Base-by-base conservation (phyloP, 2,797 vertebrate genomes). In the Helicolenus hilgendorfi region DNA sequence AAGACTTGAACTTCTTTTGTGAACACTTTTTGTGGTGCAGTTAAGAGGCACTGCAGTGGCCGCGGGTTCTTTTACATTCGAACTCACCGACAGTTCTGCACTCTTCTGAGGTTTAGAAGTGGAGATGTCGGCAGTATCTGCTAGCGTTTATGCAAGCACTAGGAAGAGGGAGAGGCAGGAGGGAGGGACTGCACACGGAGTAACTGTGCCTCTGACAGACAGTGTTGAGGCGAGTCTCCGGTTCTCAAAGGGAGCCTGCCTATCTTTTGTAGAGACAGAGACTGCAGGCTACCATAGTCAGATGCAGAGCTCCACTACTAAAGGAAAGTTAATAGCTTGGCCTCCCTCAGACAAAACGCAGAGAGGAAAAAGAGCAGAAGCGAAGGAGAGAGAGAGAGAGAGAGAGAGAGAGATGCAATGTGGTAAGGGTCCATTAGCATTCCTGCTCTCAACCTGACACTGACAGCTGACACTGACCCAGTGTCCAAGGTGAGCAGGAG, bases 381-480 rank as follows among this genome's bases (percentile, higher is more conserved):
- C 45, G 62, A 71, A 7, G 63, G 27, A 29, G 14, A 18, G 38
- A 41, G 38, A 41, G 36, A 35, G 36, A 35, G 59, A 49, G 69
- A 56, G 74, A 59, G 36, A 27, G 74, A 53, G 67, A 27, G 78
- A 7, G 73, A 73, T 60, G 79, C 86, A 29, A 60, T 91, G 92
- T 86, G 89, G 93, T 77, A 56, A 89, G 69, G 88, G 75, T 59
- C 92, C 92, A 95, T 96, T 97, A 96, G 92, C 91, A 96, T 96
- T 94, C 92, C 85, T 68, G 72, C 89, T 87, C 90, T 90, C 85
- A 85, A 90, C 88, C 91, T 79, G 87, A 94, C 94, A 91, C 91
- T 96, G 96, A 96, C 95, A 96, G 94, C 93, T 96, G 95, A 96
- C 95, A 93, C 92, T 92, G 93, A 94, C 91, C 86, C 79, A 58